Percentiles rank a stretch among this genome's conserved stretches.
These are phyloP conservation scores for Nasua narica DNA, from an alignment of 2,797 vertebrate genomes.

Conservation along the genomic window DNA sequence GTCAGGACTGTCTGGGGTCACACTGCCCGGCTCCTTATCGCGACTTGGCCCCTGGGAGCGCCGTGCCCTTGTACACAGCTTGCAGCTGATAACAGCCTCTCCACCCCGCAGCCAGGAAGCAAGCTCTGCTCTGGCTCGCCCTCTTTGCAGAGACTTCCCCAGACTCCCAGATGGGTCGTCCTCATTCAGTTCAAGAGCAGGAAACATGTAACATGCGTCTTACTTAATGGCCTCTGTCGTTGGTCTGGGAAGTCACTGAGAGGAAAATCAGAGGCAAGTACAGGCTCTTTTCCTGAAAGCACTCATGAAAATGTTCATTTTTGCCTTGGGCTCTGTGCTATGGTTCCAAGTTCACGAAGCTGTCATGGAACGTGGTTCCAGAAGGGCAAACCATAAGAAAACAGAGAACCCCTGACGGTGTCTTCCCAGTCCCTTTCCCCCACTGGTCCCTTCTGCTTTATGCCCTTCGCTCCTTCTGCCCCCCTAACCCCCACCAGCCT, in stretches of 20 bases:
- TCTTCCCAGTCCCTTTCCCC: background rate
- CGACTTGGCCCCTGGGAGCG: background rate
- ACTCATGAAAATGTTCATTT: conserved; percentile 68
- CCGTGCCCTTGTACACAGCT: background rate
- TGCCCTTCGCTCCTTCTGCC: background rate
- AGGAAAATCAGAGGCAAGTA: conserved; percentile 70
- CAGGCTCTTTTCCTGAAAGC: conserved; percentile 34
- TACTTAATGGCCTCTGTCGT: conserved; percentile 69
- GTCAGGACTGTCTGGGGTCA: background rate
- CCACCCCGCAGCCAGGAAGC: background rate
- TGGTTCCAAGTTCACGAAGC: background rate
- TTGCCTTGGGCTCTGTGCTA: background rate
- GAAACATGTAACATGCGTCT: conserved; percentile 73
- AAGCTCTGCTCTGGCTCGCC: background rate
- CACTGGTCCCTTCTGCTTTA: background rate
- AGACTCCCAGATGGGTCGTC: background rate
- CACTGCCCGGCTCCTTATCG: background rate
- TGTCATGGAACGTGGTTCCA: background rate
- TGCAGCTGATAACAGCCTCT: background rate
- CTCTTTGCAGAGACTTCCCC: background rate
- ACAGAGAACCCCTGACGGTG: background rate
- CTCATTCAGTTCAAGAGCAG: conserved; percentile 51
- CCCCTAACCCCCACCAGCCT: background rate
- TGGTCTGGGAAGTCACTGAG: conserved; percentile 67
- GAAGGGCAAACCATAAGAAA: background rate